Percentiles rank a stretch among this genome's conserved stretches.
Conservation (phyloP, 2,888 invertebrate species). For the Drosophila prolongata region DNA sequence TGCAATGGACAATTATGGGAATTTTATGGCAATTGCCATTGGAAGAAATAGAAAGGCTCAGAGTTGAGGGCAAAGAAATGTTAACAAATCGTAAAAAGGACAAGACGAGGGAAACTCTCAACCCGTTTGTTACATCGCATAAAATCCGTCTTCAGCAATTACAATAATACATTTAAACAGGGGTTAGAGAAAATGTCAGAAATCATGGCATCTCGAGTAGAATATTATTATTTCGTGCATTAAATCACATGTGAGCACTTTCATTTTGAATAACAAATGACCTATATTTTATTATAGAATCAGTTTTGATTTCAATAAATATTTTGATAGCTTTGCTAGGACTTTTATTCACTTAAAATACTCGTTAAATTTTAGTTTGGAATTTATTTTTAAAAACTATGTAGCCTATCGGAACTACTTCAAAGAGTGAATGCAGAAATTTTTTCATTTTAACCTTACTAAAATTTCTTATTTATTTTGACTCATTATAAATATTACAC, state of each 20-base stretch:
- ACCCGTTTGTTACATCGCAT: conserved; percentile 28
- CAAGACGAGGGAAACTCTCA: conserved; percentile 22
- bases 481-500: no score
- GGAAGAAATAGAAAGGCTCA: conserved; percentile 37
- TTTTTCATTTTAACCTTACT: no score
- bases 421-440: no score
- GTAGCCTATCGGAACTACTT: no score
- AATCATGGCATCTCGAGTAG: not conserved
- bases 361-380: no score
- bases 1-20: conserved; percentile 82
- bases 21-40: conserved; percentile 78
- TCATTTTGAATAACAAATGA: not conserved
- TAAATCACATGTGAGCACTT: not conserved
- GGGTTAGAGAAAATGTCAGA: conserved; percentile 14
- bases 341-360: no score
- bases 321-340: no score
- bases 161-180: conserved; percentile 29
- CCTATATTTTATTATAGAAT: not conserved
- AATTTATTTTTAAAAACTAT: no score
- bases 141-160: conserved; percentile 23
- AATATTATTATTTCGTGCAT: not conserved
- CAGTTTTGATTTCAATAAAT: not conserved
- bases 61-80: conserved; percentile 55
- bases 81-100: conserved; percentile 71
- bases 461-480: no score